phyloP scores from a whole-genome alignment of 2,113 vertebrate species.

The Eptesicus fuscus region DNA sequence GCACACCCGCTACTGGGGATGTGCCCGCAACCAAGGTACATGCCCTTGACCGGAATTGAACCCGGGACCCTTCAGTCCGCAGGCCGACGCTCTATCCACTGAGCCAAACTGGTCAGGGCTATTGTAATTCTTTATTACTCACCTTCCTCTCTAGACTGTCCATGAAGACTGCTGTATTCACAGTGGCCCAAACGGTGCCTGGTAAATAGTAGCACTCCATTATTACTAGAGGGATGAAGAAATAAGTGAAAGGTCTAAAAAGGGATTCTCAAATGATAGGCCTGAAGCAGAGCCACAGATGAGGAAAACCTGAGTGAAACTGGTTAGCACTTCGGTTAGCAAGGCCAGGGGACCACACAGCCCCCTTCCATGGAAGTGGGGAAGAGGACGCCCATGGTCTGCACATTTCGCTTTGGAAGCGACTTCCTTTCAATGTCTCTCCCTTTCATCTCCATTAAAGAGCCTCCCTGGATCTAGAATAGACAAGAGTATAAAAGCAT shows the following conservation, averaged over 20 bases:
- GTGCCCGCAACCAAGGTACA: no score
- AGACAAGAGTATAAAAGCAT: slow-evolving; percentile 62
- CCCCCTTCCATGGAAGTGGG: neutral
- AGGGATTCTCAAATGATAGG: neutral
- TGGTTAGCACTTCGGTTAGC: neutral
- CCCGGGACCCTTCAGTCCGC: no score
- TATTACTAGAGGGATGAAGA: neutral
- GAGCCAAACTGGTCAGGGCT: no score
- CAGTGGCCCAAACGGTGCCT: neutral
- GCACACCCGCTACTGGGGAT: no score
- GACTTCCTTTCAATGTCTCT: slow-evolving; percentile 29
- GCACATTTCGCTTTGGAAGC: neutral
- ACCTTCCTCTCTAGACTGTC: neutral
- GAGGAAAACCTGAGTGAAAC: neutral
- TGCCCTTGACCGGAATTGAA: no score
- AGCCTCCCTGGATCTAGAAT: slow-evolving; percentile 47
- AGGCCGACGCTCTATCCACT: no score
- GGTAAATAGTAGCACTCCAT: neutral
- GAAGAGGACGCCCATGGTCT: neutral
- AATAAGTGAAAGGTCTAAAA: neutral
- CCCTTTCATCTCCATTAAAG: slow-evolving; percentile 53
- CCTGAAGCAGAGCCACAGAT: neutral
- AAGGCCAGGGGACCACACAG: neutral
- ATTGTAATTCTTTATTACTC: neutral
- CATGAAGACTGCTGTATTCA: neutral